phyloP scores from a whole-genome alignment of 1,140 invertebrate species.

The Mya arenaria region DNA sequence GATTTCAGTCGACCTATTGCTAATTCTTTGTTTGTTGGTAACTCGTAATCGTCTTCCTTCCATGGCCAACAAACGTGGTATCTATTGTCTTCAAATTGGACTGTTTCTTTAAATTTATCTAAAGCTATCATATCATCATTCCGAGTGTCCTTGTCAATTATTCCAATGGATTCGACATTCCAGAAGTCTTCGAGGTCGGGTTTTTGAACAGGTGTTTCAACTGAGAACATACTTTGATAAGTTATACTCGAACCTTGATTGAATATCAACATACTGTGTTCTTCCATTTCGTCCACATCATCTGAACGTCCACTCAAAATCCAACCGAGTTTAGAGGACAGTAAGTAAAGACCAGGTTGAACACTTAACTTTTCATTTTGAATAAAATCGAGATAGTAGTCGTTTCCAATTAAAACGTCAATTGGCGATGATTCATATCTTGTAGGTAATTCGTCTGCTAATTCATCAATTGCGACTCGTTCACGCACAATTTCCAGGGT shows the following conservation, averaged over 20 bases:
- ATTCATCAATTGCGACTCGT: too few species aligned
- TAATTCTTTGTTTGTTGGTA: slow-evolving; percentile 9
- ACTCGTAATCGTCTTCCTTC: background rate
- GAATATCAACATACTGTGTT: slow-evolving; percentile 8
- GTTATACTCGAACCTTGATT: background rate
- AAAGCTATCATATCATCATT: background rate
- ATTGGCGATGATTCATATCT: too few species aligned
- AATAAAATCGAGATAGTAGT: too few species aligned
- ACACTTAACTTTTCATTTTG: too few species aligned
- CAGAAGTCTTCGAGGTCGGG: slow-evolving; percentile 43
- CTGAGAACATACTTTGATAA: background rate
- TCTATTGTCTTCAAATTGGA: slow-evolving; percentile 4
- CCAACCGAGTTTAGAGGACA: slow-evolving; percentile 24
- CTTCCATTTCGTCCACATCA: background rate
- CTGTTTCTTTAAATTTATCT: slow-evolving; percentile 1
- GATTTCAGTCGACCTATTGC: slow-evolving; percentile 3
- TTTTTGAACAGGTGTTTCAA: background rate
- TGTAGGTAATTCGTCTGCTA: too few species aligned
- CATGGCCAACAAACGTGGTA: slow-evolving; percentile 6
- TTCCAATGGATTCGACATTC: slow-evolving; percentile 48
- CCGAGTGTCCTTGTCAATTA: background rate
- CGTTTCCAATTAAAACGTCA: too few species aligned
- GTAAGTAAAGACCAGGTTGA: too few species aligned
- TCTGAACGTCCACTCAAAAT: slow-evolving; percentile 4
- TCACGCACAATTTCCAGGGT: too few species aligned